These are phyloP conservation scores for Mesocentrotus franciscanus DNA, from an alignment of 53 echinoderm and acorn worm species.

Conservation along the genomic window DNA sequence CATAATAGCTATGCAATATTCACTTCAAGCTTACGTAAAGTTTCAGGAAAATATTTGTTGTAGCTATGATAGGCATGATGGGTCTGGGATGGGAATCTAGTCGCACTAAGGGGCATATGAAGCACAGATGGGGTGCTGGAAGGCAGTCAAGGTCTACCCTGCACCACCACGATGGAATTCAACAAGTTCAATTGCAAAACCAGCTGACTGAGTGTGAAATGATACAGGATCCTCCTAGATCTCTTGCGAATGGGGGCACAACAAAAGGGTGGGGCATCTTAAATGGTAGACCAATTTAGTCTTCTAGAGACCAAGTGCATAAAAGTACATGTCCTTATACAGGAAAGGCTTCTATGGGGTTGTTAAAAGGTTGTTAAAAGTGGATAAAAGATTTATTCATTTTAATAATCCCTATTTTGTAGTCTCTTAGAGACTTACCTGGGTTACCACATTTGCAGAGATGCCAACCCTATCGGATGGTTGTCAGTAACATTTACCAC, in stretches of 20 bases:
- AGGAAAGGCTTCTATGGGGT: neutral
- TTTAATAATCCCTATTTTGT: no score
- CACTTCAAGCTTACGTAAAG: neutral
- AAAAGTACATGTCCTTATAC: neutral
- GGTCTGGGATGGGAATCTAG: slow-evolving; percentile 4
- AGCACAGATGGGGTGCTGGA: slow-evolving; percentile 60
- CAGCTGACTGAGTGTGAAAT: slow-evolving; percentile 67
- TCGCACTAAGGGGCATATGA: slow-evolving; percentile 58
- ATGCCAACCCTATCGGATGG: no score
- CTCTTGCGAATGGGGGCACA: slow-evolving; percentile 36
- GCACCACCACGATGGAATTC: slow-evolving; percentile 59
- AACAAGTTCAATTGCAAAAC: slow-evolving; percentile 60
- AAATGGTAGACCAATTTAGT: neutral
- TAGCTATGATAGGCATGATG: neutral
- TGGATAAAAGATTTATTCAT: neutral
- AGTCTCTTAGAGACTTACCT: no score
- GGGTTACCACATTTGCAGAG: no score
- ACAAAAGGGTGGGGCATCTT: neutral
- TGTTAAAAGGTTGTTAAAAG: neutral
- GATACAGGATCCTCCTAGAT: slow-evolving; percentile 53
- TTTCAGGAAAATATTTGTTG: neutral
- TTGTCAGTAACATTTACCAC: no score
- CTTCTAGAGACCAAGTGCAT: neutral
- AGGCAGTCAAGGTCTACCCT: slow-evolving; percentile 42
- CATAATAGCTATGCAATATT: neutral